These are phyloP conservation scores for Odontamblyopus lacepedii DNA, from an alignment of 2,797 vertebrate species.

Conservation along the genomic window DNA sequence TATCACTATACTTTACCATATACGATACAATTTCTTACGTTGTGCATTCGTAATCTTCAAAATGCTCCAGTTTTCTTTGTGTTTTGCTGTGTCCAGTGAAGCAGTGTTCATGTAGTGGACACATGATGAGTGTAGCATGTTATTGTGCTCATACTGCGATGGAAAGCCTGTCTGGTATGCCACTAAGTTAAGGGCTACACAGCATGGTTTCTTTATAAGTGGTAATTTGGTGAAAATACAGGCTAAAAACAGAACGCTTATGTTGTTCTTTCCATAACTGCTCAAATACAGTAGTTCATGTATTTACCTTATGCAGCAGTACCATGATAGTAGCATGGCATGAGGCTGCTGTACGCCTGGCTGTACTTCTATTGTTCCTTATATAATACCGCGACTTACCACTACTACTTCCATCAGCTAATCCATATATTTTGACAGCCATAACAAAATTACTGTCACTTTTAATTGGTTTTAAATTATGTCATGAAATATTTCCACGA, in stretches of 20 bases:
- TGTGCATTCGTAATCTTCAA: too few relatives aligned
- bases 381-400: not conserved
- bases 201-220: conserved; percentile 15
- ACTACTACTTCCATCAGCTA: not conserved
- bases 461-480: conserved; percentile 6
- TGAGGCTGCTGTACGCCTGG: not conserved
- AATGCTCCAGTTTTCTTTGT: not conserved
- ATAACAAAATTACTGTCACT: not conserved
- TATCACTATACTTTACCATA: too few relatives aligned
- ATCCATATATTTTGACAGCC: conserved; percentile 5
- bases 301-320: conserved; percentile 8
- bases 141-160: conserved; percentile 16
- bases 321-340: conserved; percentile 1
- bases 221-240: conserved; percentile 44
- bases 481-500: conserved; percentile 6
- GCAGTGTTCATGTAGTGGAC: conserved; percentile 24
- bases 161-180: conserved; percentile 20
- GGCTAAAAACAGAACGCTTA: conserved; percentile 36
- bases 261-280: conserved; percentile 23
- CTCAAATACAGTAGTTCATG: not conserved
- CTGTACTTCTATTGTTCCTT: not conserved
- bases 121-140: conserved; percentile 36
- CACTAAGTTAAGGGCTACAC: conserved; percentile 11
- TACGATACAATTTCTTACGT: too few relatives aligned
- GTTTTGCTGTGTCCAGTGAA: conserved; percentile 14